Evolutionary conservation across 2,888 invertebrate species (phyloP), one percentile per base, ranked within the genome.

Genomic region (Drosophila neonasuta): DNA sequence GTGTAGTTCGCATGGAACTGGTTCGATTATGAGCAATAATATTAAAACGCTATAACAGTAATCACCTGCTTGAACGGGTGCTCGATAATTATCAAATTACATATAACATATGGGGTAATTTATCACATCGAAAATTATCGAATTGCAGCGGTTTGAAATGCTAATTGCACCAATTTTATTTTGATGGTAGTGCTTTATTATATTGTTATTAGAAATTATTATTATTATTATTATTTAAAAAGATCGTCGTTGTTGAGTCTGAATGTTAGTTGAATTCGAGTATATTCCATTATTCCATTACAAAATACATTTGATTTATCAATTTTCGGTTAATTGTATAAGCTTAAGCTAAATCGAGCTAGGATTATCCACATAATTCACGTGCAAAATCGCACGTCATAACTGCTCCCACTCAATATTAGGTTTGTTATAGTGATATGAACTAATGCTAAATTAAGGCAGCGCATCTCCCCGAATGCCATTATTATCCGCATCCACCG

Each of bases 401-500:
- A 34, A 11, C 34, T 34, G 5, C 36, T 2, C 5, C 6, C 15
- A 8, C 83, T 77, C 71, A 5, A 11, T 7, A 8, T 17, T 9
- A 69, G 81, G 80, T 78, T 82, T 80, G 30, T 41, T 15, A 41
- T 8, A 13, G 5, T 13, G 39, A 41, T 63, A 48, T 46, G 17
- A 69, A 68, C 24, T 34, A 51, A 17, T 29, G 24, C 49, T 9
- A 10, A 58, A n/a, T 13, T 20, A 58, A 68, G 73, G 51, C 55
- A 63, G 30, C 54, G 70, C 34, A 13, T 36, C 11, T 11, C 3
- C 11, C 7, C 15, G 11, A 9, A 65, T 68, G 64, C 63, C 72
- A 60, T 67, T 60, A 65, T 66, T 82, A 82, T 29, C 80, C 76
- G 68, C 81, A 84, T 71, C 86, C 83, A 39, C 82, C 79, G 1